A percentile compares a stretch with the other conserved stretches of the same genome.
These are phyloP conservation scores for Antheraea pernyi DNA, from an alignment of 1,140 invertebrate species.

Conservation along the genomic window DNA sequence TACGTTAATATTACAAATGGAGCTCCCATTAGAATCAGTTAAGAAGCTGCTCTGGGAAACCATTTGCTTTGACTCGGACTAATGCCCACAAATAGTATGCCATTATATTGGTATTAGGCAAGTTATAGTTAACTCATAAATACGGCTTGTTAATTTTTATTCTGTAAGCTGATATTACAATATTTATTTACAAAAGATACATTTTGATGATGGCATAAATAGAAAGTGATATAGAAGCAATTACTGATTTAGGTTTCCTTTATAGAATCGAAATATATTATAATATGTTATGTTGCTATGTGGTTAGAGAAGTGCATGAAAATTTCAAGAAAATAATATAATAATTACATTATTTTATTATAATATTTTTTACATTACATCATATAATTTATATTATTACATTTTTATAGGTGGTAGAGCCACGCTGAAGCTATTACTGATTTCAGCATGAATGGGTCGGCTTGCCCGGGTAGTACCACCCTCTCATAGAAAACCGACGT, in stretches of 20 bases:
- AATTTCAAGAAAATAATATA: not conserved
- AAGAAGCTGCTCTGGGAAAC: slow-evolving; percentile 22
- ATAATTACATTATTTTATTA: not conserved
- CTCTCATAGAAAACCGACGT: too few species aligned
- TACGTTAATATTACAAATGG: slow-evolving; percentile 31
- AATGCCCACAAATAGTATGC: slow-evolving; percentile 37
- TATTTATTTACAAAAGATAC: too few species aligned
- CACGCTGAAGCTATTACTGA: too few species aligned
- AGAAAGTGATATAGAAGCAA: too few species aligned
- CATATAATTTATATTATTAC: too few species aligned
- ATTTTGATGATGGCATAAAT: not conserved
- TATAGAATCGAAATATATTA: not conserved
- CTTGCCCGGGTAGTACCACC: too few species aligned
- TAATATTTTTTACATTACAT: too few species aligned
- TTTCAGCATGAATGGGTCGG: too few species aligned
- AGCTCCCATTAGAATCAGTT: slow-evolving; percentile 51
- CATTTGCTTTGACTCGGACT: slow-evolving; percentile 49
- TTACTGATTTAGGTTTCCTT: not conserved
- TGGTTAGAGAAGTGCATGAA: not conserved
- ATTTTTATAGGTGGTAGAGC: too few species aligned
- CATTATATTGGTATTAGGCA: slow-evolving; percentile 39
- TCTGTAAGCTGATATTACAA: too few species aligned
- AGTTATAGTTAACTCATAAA: too few species aligned
- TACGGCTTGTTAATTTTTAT: too few species aligned
- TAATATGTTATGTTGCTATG: not conserved